Conservation (phyloP, 2,797 vertebrate species). For the Melanogrammus aeglefinus region DNA sequence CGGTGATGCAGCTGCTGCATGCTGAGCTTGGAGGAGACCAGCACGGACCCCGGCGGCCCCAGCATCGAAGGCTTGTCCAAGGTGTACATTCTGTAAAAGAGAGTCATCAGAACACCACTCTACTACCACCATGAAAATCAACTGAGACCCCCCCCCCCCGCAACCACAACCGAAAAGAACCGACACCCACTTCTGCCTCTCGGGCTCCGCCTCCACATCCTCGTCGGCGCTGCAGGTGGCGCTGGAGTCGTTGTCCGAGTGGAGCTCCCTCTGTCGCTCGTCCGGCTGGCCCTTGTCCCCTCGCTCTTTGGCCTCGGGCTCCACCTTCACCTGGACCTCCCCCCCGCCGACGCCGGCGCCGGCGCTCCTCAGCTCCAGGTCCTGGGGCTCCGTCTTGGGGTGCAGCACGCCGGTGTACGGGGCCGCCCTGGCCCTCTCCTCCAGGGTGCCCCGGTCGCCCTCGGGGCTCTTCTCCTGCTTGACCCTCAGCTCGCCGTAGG, state of each 20-base stretch:
- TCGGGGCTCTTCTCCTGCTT: conserved; percentile 84
- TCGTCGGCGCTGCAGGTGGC: conserved; percentile 99
- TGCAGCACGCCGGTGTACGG: conserved; percentile 75
- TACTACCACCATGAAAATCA: neutral
- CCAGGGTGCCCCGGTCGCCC: conserved; percentile 69
- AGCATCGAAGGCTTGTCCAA: conserved; percentile 90
- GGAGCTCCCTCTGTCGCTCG: conserved; percentile 76
- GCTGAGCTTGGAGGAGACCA: conserved; percentile 88
- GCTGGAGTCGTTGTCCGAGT: conserved; percentile 96
- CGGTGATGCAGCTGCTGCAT: conserved; percentile 93
- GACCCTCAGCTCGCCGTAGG: conserved; percentile 74
- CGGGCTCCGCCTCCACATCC: conserved; percentile 91
- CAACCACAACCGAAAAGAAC: too few relatives aligned
- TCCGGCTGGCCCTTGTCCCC: conserved; percentile 79
- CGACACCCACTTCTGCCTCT: conserved; percentile 82
- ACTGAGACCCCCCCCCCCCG: neutral
- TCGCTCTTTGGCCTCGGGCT: conserved; percentile 86
- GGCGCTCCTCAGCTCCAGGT: conserved; percentile 76
- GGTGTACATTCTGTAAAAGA: conserved; percentile 77
- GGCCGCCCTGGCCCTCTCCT: conserved; percentile 66
- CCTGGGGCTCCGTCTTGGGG: conserved; percentile 85
- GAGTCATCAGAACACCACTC: neutral
- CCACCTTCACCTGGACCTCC: conserved; percentile 84
- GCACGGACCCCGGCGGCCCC: conserved; percentile 79
- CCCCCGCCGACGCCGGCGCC: conserved; percentile 75